A percentile compares a stretch with the other conserved stretches of the same genome.
phyloP scores from a whole-genome alignment of 2,888 invertebrate species.

The Poecilus cupreus region DNA sequence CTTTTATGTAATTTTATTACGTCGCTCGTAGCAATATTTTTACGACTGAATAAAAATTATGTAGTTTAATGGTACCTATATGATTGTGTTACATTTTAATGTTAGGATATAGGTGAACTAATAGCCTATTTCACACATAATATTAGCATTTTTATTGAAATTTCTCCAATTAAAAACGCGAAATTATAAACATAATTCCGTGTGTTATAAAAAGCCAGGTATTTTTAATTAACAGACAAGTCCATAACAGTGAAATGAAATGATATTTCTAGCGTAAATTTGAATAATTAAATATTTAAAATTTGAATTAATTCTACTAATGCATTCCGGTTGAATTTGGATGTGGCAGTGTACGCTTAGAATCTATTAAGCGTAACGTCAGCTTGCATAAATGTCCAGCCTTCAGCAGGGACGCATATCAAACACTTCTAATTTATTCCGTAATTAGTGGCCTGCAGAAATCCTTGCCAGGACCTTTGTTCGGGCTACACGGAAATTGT shows the following conservation, averaged over 20 bases:
- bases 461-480: not conserved
- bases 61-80: too few species aligned
- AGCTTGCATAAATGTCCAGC: slow-evolving; percentile 34
- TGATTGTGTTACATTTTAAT: too few species aligned
- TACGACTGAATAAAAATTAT: too few species aligned
- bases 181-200: too few species aligned
- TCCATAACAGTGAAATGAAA: not conserved
- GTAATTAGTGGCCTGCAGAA: slow-evolving; percentile 37
- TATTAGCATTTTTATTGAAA: too few species aligned
- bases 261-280: not conserved
- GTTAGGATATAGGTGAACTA: too few species aligned
- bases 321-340: slow-evolving; percentile 25
- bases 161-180: too few species aligned
- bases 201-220: not conserved
- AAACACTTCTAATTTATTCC: slow-evolving; percentile 43
- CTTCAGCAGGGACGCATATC: slow-evolving; percentile 29
- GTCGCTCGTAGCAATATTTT: too few species aligned
- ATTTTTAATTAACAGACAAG: not conserved
- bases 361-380: slow-evolving; percentile 38
- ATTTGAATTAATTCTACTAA: slow-evolving; percentile 22
- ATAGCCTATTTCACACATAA: too few species aligned
- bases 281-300: not conserved
- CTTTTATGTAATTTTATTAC: too few species aligned
- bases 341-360: slow-evolving; percentile 13
- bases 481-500: not conserved